phyloP scores from a whole-genome alignment of 2,797 vertebrate species.

The Aldrovandia affinis region DNA sequence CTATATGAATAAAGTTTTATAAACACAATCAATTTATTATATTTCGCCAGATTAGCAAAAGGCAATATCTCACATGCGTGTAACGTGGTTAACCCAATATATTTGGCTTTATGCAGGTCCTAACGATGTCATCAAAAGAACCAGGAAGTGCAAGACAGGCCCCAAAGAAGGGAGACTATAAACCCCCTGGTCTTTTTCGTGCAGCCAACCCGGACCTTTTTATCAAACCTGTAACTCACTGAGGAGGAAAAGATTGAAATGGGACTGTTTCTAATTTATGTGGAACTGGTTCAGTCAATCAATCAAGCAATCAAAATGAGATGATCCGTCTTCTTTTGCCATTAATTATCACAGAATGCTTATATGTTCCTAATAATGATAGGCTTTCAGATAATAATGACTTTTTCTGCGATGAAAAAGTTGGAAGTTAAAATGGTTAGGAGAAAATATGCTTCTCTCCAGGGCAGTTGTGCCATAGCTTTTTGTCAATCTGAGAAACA shows the following conservation, averaged over 20 bases:
- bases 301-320: neutral
- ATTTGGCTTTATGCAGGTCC: neutral
- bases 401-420: too few relatives aligned
- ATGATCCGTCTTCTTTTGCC: neutral
- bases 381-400: too few relatives aligned
- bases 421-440: neutral
- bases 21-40: too few relatives aligned
- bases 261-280: constrained; percentile 79
- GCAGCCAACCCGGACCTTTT: constrained; percentile 95
- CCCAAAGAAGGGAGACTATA: constrained; percentile 65
- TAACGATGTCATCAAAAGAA: constrained; percentile 75
- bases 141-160: constrained; percentile 57
- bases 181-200: constrained; percentile 84
- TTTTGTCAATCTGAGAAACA: neutral
- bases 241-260: constrained; percentile 88
- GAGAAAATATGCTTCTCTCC: too few relatives aligned
- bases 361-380: too few relatives aligned
- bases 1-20: too few relatives aligned
- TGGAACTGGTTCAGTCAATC: too few relatives aligned
- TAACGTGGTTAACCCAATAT: neutral
- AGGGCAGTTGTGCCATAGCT: too few relatives aligned
- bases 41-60: too few relatives aligned
- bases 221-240: constrained; percentile 89
- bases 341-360: neutral
- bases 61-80: neutral